Conservation (phyloP, 92 coral and sea anemone genomes). For the Blastomussa wellsi region DNA sequence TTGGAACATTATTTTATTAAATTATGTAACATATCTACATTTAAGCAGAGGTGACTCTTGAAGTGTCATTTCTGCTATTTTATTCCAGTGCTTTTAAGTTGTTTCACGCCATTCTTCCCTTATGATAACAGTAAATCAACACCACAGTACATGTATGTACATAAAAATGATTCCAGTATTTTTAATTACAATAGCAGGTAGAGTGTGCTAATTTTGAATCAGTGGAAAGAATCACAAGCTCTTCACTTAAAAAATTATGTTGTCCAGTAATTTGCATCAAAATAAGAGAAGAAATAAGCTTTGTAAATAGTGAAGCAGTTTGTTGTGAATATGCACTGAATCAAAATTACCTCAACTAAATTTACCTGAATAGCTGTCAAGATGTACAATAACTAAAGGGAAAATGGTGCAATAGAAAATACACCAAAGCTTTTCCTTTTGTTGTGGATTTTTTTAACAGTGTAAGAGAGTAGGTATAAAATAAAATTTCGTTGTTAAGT, state of each 20-base stretch:
- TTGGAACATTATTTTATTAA: slow-evolving; percentile 34
- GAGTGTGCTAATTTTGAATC: slow-evolving; percentile 12
- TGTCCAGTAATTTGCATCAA: slow-evolving; percentile 6
- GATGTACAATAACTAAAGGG: slow-evolving; percentile 12
- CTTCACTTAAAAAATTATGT: background rate
- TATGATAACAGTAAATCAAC: background rate
- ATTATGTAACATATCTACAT: slow-evolving; percentile 13
- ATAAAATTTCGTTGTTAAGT: background rate
- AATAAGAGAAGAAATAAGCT: background rate
- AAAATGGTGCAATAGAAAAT: slow-evolving; percentile 15
- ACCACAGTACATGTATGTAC: background rate
- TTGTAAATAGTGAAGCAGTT: background rate
- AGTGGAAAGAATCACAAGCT: background rate
- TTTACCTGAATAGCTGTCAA: background rate
- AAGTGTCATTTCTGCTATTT: background rate
- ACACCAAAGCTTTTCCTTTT: background rate
- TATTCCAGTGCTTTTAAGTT: slow-evolving; percentile 20
- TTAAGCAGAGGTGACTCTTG: background rate
- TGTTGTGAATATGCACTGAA: background rate
- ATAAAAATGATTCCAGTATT: slow-evolving; percentile 17
- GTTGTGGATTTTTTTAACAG: background rate
- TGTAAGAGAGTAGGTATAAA: background rate
- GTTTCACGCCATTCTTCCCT: slow-evolving; percentile 18
- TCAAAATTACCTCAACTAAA: background rate
- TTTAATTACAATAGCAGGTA: background rate